Base-by-base conservation (phyloP, 2,797 vertebrate genomes). In the Gymnothorax javanicus region DNA sequence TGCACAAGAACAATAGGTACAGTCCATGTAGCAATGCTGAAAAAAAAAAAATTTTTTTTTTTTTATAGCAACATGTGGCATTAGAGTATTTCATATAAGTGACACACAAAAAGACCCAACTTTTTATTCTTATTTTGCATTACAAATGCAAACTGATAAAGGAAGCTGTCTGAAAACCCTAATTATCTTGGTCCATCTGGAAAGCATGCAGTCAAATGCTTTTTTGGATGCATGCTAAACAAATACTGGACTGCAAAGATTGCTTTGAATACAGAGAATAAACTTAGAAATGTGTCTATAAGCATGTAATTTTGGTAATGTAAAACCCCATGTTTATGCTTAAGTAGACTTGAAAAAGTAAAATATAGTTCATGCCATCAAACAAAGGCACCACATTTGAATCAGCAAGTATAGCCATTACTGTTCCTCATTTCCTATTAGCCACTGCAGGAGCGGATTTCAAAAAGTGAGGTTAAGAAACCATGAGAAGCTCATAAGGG, bases 351-450 rank as follows among this genome's bases (percentile, higher is more conserved):
- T 12, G 33, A 73, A 73, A 73, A 73, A 73, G 69, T 13, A 27
- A 73, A 73, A 73, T 73, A 73, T 27, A 43, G 69, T 33, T 77
- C 52, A 13, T 17, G 13, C 73, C 95, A 96, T 95, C 94, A 94
- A 94, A 93, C 94, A 95, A 95, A 94, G 94, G 94, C 94, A 95
- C 92, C 95, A 92, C 91, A 94, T 94, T 94, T 94, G 95, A 95
- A 94, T 96, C 95, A 96, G 95, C 95, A 93, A 92, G 96, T 58
- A 88, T 58, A 88, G 93, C 93, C 94, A 94, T 95, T 93, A 95
- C 95, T 93, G 92, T 94, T 92, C 92, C 89, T 89, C 86, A 67
- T 84, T 86, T 87, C 87, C 88, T 89, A 90, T 89, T 91, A 91
- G 86, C 87, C 84, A 52, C 60, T 77, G 86, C 82, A 86, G 87